phyloP scores from a whole-genome alignment of 1,140 invertebrate genomes.

The Thaumatotibia leucotreta region DNA sequence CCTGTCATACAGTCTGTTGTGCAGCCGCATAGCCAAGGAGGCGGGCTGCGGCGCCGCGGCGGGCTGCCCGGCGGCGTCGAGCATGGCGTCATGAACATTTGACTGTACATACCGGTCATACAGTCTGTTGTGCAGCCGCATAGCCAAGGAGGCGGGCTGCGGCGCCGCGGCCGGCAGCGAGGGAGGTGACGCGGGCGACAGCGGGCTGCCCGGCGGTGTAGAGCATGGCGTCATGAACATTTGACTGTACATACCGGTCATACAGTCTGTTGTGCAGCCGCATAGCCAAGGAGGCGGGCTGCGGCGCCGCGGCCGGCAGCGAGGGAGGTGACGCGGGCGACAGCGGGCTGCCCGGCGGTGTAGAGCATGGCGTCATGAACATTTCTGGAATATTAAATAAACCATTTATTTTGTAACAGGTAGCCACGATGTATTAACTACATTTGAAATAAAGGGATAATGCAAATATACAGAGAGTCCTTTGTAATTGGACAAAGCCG shows the following conservation, averaged over 20 bases:
- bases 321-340: slow-evolving; percentile 58
- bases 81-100: slow-evolving; percentile 92
- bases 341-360: slow-evolving; percentile 85
- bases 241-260: slow-evolving; percentile 80
- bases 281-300: slow-evolving; percentile 75
- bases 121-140: too few species aligned
- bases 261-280: slow-evolving; percentile 86
- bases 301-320: slow-evolving; percentile 32
- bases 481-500: too few species aligned
- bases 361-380: slow-evolving; percentile 95
- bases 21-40: slow-evolving; percentile 80
- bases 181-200: slow-evolving; percentile 59
- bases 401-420: too few species aligned
- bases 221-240: too few species aligned
- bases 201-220: slow-evolving; percentile 86
- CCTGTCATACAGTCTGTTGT: too few species aligned
- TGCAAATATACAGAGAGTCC: too few species aligned
- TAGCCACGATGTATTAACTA: too few species aligned
- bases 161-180: slow-evolving; percentile 35
- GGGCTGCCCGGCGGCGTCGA: slow-evolving; percentile 91
- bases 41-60: slow-evolving; percentile 30
- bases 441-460: too few species aligned
- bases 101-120: too few species aligned
- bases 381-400: slow-evolving; percentile 66
- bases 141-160: too few species aligned